Base-by-base conservation (phyloP, 1,140 invertebrate species). In the Pseudobourletiella spinata region DNA sequence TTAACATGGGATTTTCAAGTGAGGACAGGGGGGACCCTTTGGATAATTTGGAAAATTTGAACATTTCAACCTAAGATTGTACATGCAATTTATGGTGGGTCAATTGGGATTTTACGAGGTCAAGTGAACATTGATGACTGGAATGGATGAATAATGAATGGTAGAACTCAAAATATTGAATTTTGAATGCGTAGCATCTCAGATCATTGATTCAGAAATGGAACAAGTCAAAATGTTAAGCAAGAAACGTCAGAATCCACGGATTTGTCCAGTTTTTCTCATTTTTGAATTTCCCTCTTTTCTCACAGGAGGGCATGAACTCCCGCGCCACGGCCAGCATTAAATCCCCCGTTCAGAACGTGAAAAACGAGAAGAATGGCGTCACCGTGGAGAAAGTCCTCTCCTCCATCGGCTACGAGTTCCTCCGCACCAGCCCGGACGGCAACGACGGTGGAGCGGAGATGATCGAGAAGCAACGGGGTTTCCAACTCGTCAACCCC, bases 401-500 rank as follows among this genome's bases (percentile, higher is more conserved):
- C 32, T 83, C 81, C 39, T 83, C 85, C 20, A 73, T 91, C 48
- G 89, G 90, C 22, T 87, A 88, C 77, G 85, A 89, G 72, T 95
- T 83, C 74, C 75, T 92, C n/a, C 78, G 86, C 14, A 87, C 85
- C 0, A 79, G 79, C 25, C 79, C 85, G 0, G 73, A 85, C 15
- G 78, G 79, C 2, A 78, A 82, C 65, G 86, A 90, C 72, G 85
- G 84, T 39, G 85, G 84, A 1, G 78, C 82, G 59, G 74, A 82
- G 8, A 78, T 82, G 39, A 81, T 85, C 56, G 79, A 82, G 71
- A 77, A 83, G 71, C 86, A 89, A 71, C 82, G 83, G 67, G 87
- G 87, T 6, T 91, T 90, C 74, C 84, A 89, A 71, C 81, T 85
- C 71, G 77, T 95, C n/a, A 88, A 91, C 76, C 90, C 91, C 14